Conservation (phyloP, 2,113 vertebrate genomes). For the Morphnarchus princeps region DNA sequence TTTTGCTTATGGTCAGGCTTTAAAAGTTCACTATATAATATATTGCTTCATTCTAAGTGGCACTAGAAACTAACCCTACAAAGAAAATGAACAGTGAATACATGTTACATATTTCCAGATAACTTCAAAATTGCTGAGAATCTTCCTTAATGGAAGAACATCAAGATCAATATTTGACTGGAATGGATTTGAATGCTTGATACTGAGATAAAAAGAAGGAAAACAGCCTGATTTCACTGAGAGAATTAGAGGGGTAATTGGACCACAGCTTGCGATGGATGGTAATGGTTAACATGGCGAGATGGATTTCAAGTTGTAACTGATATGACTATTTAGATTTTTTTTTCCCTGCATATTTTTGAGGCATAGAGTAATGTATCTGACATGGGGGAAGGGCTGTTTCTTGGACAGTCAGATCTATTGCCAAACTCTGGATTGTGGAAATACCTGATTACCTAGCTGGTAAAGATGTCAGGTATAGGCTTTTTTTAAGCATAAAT, state of each 20-base stretch:
- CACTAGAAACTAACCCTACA: neutral
- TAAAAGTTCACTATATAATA: neutral
- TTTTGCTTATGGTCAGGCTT: neutral
- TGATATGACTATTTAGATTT: neutral
- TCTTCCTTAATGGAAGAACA: neutral
- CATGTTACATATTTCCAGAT: neutral
- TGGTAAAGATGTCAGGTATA: neutral
- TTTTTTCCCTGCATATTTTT: neutral
- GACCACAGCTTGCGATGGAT: neutral
- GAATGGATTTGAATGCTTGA: neutral
- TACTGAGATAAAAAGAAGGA: neutral
- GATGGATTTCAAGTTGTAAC: neutral
- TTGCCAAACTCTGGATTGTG: neutral
- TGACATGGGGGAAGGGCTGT: fast-evolving
- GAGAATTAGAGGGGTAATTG: neutral
- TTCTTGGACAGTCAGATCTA: neutral
- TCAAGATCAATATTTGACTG: neutral
- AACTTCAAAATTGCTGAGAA: neutral
- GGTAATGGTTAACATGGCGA: neutral
- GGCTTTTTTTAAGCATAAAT: neutral
- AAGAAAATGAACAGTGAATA: neutral
- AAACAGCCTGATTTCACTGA: neutral
- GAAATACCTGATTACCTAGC: neutral
- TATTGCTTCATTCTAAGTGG: neutral
- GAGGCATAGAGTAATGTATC: neutral